Conservation (phyloP, 2,888 invertebrate species). For the Drosophila borborema region DNA sequence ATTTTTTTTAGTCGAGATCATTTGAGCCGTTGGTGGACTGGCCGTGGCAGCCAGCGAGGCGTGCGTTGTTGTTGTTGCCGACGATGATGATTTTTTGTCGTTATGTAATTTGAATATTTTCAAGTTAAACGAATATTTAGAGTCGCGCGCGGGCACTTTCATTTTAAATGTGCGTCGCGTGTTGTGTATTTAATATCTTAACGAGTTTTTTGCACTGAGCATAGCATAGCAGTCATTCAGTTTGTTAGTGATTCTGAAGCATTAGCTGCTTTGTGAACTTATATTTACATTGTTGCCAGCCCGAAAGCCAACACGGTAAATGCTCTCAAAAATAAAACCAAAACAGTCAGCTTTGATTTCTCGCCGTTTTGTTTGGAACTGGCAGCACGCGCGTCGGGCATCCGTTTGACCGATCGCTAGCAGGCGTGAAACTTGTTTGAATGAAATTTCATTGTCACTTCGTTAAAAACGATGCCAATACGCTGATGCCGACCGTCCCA, state of each 20-base stretch:
- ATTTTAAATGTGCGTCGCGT: slow-evolving; percentile 59
- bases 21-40: slow-evolving; percentile 46
- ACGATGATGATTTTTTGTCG: slow-evolving; percentile 65
- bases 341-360: slow-evolving; percentile 37
- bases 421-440: slow-evolving; percentile 80
- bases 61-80: slow-evolving; percentile 19
- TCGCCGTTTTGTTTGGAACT: slow-evolving; percentile 38
- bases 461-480: slow-evolving; percentile 54
- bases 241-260: slow-evolving; percentile 9
- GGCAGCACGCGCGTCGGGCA: slow-evolving; percentile 27
- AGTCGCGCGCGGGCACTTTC: slow-evolving; percentile 78
- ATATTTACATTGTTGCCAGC: slow-evolving; percentile 44
- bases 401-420: slow-evolving; percentile 71
- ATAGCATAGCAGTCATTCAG: slow-evolving; percentile 35
- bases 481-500: slow-evolving; percentile 38
- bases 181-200: slow-evolving; percentile 24
- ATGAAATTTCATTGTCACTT: slow-evolving; percentile 75
- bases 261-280: slow-evolving; percentile 1
- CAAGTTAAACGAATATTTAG: slow-evolving; percentile 82
- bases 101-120: slow-evolving; percentile 83
- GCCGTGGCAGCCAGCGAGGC: slow-evolving; percentile 44
- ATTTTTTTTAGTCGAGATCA: slow-evolving; percentile 71
- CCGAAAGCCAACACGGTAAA: slow-evolving; percentile 18
- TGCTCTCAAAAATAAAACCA: slow-evolving; percentile 21
- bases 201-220: slow-evolving; percentile 26